These are phyloP conservation scores for Equus przewalskii DNA, from an alignment of 2,113 vertebrate genomes.

Conservation along the genomic window DNA sequence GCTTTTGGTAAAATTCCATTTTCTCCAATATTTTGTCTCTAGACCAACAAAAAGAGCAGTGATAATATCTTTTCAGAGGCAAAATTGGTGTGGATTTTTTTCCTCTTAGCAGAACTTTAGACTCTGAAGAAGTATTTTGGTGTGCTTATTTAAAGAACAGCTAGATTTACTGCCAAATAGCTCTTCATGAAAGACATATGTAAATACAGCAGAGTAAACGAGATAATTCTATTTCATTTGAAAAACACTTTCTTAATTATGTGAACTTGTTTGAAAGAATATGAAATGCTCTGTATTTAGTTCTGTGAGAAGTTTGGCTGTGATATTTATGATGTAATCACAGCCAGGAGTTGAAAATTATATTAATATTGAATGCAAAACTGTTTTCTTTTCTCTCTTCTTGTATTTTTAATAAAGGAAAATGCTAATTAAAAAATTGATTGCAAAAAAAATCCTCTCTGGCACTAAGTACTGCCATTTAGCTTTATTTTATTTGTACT, in stretches of 20 bases:
- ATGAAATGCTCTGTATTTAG: conserved; percentile 75
- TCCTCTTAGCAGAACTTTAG: conserved; percentile 80
- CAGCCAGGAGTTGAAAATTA: conserved; percentile 67
- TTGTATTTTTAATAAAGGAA: conserved; percentile 78
- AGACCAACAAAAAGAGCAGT: conserved; percentile 82
- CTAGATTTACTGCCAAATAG: conserved; percentile 83
- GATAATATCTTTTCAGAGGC: conserved; percentile 83
- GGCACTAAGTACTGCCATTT: conserved; percentile 22
- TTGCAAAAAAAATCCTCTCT: conserved; percentile 65
- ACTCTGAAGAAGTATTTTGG: conserved; percentile 83
- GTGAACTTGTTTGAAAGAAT: conserved; percentile 82
- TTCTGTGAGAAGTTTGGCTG: conserved; percentile 76
- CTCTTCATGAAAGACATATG: conserved; percentile 86
- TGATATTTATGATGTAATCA: conserved; percentile 72
- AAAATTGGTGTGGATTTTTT: conserved; percentile 84
- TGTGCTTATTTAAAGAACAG: conserved; percentile 84
- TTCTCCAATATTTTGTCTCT: conserved; percentile 83
- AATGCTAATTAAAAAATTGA: conserved; percentile 76
- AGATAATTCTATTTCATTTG: conserved; percentile 83
- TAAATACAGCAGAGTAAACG: conserved; percentile 84
- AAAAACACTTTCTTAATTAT: conserved; percentile 85
- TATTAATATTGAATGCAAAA: conserved; percentile 76
- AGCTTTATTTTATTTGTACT: conserved; percentile 67
- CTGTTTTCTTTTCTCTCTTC: conserved; percentile 68
- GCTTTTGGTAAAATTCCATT: conserved; percentile 78